Conservation (phyloP, 37 sponge, comb jelly and placozoan species). For the Corticium candelabrum region DNA sequence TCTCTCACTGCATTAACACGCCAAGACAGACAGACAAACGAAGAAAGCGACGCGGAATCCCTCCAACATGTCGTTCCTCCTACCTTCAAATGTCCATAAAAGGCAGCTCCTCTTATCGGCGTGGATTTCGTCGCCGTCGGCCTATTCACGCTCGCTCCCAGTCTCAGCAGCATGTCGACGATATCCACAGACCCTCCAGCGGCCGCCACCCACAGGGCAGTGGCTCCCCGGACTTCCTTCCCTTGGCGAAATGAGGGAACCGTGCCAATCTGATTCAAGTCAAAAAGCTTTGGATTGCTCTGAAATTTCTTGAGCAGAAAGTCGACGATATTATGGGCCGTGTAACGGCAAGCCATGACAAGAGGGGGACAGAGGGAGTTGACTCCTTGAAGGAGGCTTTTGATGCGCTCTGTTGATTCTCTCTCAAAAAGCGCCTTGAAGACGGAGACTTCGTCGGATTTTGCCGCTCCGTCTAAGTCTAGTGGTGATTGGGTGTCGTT, state of each 20-base stretch:
- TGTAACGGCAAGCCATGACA: background rate
- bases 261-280: background rate
- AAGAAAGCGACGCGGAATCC: no score
- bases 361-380: background rate
- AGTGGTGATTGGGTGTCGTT: no score
- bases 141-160: conserved; percentile 65
- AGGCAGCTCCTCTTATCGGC: conserved; percentile 73
- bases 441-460: background rate
- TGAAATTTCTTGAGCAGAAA: background rate
- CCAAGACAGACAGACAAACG: no score
- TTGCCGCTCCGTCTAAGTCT: background rate
- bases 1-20: no score
- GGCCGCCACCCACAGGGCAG: conserved; percentile 81
- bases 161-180: conserved; percentile 43
- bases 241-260: background rate
- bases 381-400: background rate
- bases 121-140: conserved; percentile 74
- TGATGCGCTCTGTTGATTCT: background rate
- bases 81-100: conserved; percentile 66
- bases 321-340: background rate
- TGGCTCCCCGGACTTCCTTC: conserved; percentile 76
- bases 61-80: no score
- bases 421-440: background rate
- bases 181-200: conserved; percentile 64
- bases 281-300: background rate